Percentiles rank a stretch among this genome's conserved stretches.
Evolutionary conservation across 2,113 vertebrate species (phyloP).

Genomic region (Tragelaphus scriptus): DNA sequence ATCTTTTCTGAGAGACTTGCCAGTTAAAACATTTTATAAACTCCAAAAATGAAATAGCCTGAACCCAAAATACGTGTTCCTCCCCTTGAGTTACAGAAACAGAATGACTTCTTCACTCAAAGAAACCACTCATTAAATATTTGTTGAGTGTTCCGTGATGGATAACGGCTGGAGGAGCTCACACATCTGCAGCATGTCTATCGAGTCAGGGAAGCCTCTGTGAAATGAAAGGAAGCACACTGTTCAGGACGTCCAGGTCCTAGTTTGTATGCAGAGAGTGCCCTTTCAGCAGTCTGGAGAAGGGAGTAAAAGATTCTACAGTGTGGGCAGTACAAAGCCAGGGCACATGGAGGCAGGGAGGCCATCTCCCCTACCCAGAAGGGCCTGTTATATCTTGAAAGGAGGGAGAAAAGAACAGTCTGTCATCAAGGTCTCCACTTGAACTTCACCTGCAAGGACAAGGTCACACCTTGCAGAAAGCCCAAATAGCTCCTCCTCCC

Average conservation of each 20-base stretch:
- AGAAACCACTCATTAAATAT: background rate
- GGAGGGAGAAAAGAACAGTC: background rate
- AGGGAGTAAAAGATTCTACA: background rate
- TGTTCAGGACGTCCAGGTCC: background rate
- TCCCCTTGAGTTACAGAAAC: background rate
- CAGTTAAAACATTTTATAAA: background rate
- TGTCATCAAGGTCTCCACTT: background rate
- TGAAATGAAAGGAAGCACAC: background rate
- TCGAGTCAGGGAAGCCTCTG: background rate
- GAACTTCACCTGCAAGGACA: background rate
- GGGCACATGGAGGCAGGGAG: fast-evolving
- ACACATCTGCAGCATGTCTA: background rate
- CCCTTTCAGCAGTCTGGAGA: fast-evolving
- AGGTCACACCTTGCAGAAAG: background rate
- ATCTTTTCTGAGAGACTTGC: background rate
- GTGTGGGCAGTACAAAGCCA: background rate
- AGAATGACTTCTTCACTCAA: background rate
- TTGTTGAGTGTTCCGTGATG: background rate
- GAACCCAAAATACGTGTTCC: background rate
- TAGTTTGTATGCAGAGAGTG: background rate
- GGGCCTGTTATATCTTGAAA: background rate
- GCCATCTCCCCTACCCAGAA: background rate
- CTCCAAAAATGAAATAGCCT: background rate
- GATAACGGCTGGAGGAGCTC: background rate
- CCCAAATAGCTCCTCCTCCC: background rate